Evolutionary conservation across 2,797 vertebrate genomes (phyloP), one percentile per base, ranked within the genome.

Genomic region (Neoniphon sammara): DNA sequence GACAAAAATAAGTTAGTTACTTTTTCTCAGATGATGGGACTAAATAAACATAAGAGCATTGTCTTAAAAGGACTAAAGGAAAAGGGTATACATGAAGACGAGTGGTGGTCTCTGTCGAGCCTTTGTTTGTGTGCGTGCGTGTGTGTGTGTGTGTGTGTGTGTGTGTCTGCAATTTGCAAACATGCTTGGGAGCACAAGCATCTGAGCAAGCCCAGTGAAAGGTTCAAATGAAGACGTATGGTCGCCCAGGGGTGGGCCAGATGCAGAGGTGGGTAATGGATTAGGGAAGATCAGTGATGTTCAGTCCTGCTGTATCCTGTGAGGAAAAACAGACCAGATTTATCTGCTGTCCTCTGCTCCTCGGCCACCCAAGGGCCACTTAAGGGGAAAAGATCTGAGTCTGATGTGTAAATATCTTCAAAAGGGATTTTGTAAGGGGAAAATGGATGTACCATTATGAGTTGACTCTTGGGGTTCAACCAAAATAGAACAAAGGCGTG

Each of bases 151-250:
- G 46, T 64, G 23, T 64, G 60, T 62, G 60, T 62, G 60, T 62
- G 60, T 61, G 42, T 47, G 42, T 62, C 42, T 63, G 15, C 30
- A 5, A 36, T 30, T 50, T 54, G 52, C 20, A 21, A 54, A 14
- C 52, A 17, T 12, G 39, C n/a, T 15, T 17, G 7, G 31, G 31
- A 34, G 31, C 31, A 7, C 31, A 6, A 31, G 36, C 31, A 42
- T 50, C 54, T 66, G 34, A 17, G 21, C 47, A 55, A 10, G 27
- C 52, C 21, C 15, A 65, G 71, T 71, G 34, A 85, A 75, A 72
- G 75, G 77, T 72, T 68, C 71, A 75, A 66, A 84, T 81, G 83
- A 88, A 88, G 80, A 88, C 1, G 53, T 75, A 87, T 85, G 68
- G 65, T 0, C 67, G 58, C 20, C 77, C 75, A 15, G 54, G 77